These are phyloP conservation scores for Sebastes diaconus DNA, from an alignment of 2,797 vertebrate genomes.

Conservation along the genomic window DNA sequence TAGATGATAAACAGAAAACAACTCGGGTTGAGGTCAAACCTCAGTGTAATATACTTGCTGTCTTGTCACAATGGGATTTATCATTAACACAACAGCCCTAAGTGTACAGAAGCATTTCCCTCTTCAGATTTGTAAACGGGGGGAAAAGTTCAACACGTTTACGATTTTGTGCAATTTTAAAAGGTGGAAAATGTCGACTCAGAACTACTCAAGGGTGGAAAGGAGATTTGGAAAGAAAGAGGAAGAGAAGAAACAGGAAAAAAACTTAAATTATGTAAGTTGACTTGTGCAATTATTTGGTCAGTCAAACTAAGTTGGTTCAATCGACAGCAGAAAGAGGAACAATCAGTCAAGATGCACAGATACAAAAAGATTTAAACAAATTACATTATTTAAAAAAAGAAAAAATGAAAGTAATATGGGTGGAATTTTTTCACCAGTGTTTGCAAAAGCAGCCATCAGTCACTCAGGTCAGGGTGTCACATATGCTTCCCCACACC, in stretches of 20 bases:
- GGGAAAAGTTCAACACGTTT: conserved; percentile 53
- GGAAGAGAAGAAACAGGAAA: conserved; percentile 19
- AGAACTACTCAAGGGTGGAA: conserved; percentile 9
- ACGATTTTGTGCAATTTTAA: conserved; percentile 37
- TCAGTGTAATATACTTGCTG: conserved; percentile 59
- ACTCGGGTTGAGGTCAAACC: conserved; percentile 49
- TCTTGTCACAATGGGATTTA: conserved; percentile 72
- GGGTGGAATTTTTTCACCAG: neutral
- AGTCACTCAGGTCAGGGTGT: neutral
- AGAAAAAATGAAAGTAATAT: neutral
- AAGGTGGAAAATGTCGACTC: conserved; percentile 47
- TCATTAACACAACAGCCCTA: conserved; percentile 68
- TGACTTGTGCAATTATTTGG: conserved; percentile 48
- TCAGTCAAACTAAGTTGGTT: neutral
- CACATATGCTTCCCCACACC: neutral
- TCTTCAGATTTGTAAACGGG: conserved; percentile 37
- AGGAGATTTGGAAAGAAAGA: conserved; percentile 29
- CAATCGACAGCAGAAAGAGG: conserved; percentile 15
- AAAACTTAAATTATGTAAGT: conserved; percentile 28
- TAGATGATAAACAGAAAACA: conserved; percentile 75
- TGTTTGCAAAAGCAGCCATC: neutral
- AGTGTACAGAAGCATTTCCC: conserved; percentile 45
- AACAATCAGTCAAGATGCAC: conserved; percentile 5
- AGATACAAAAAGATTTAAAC: neutral
- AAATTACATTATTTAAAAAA: neutral